Percentiles rank a stretch among this genome's conserved stretches.
These are phyloP conservation scores for Garra rufa DNA, from an alignment of 2,113 vertebrate species.

Conservation along the genomic window DNA sequence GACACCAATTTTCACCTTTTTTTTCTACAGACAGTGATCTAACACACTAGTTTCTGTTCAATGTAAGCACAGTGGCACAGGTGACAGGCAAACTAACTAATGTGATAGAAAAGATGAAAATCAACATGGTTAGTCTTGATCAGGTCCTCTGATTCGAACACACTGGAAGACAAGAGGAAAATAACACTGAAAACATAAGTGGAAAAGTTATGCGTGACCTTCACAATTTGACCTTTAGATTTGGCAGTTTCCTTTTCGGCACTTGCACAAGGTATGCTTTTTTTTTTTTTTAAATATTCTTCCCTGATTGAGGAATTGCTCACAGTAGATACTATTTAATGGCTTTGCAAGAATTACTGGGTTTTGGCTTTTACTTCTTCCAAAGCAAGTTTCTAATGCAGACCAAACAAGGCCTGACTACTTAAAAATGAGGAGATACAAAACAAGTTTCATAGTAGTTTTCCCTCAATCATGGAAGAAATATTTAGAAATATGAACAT, in stretches of 20 bases:
- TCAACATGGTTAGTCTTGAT: constrained; percentile 32
- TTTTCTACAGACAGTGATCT: constrained; percentile 41
- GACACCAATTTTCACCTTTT: constrained; percentile 24
- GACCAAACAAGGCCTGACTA: neutral
- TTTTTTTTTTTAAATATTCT: neutral
- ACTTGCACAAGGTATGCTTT: neutral
- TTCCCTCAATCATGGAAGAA: constrained; percentile 29
- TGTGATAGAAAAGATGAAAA: constrained; percentile 5
- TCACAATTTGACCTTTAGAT: constrained; percentile 48
- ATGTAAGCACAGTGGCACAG: constrained; percentile 45
- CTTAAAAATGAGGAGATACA: neutral
- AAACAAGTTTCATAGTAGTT: neutral
- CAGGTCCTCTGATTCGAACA: neutral
- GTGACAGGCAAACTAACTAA: constrained; percentile 13
- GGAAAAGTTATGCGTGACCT: constrained; percentile 38
- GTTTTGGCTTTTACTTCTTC: constrained; percentile 24
- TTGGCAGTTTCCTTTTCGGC: constrained; percentile 25
- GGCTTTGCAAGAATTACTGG: neutral
- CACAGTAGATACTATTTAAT: neutral
- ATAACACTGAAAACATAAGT: constrained; percentile 51
- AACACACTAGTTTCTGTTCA: constrained; percentile 33
- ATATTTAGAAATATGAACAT: constrained; percentile 15
- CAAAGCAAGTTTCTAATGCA: neutral
- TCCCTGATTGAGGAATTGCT: constrained; percentile 13
- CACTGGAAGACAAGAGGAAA: constrained; percentile 37